Evolutionary conservation across 1,140 invertebrate species (phyloP), one percentile per base, ranked within the genome.

Genomic region (Drosophila funebris): DNA sequence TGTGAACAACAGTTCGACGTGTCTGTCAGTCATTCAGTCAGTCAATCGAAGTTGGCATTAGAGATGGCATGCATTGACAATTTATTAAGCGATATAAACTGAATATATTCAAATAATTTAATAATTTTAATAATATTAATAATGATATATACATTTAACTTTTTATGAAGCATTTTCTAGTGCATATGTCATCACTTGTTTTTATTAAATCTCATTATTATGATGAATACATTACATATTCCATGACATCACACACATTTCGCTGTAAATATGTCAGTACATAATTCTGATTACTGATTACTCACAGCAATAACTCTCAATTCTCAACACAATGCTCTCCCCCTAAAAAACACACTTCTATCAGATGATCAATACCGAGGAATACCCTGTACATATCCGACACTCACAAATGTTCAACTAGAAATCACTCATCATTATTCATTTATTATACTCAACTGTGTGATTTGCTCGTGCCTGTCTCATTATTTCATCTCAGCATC

Each of bases 1-100:
- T 33, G 41, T 58, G 39, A 64, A 71, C 33, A 56, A 44, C 50
- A 24, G 39, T 63, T 48, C 63, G 53, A 57, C 53, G 36, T 57
- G 63, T 22, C 33, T 16, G 41, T 63, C 41, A 16, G 22, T 18
- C 29, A 22, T 24, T 29, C 43, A 44, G 29, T 53, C 13, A 36
- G 37, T 1, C 57, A 24, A 36, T 14, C 4, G 9, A 31, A 39
- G 20, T 24, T 20, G 24, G 4, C 9, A 5, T 14, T 50, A 61
- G 57, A 11, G 57, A 50, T 50, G 46, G 46, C 2, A 29, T 5
- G 27, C 20, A 44, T 4, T 18, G 8, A 5, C n/a, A 46, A 24
- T 24, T 46, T 24, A 46, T 46, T 22, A 6, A n/a, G n/a, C n/a
- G n/a, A n/a, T n/a, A n/a, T n/a, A n/a, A n/a, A n/a, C n/a, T n/a